Conservation (phyloP, 2,113 vertebrate genomes). For the Burhinus bistriatus region DNA sequence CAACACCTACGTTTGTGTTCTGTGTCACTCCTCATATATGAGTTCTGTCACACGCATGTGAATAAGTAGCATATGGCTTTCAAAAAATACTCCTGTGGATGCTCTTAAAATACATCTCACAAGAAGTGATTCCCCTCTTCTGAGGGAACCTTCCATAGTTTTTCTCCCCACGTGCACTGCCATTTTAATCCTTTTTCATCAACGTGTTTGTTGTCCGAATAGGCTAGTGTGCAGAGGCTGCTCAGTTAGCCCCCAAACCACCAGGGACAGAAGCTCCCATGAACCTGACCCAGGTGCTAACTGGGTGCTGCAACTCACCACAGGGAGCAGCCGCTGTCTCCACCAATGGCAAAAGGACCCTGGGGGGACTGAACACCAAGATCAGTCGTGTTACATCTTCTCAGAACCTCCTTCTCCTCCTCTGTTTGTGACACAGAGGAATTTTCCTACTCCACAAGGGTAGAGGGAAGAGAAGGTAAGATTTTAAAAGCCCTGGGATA, state of each 20-base stretch:
- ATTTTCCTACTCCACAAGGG: not conserved
- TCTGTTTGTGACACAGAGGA: not conserved
- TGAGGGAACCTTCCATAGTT: not conserved
- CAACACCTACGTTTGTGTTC: constrained; percentile 61
- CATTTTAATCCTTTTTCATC: not conserved
- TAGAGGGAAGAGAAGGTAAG: not conserved
- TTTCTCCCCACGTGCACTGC: not conserved
- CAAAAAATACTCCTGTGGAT: constrained; percentile 45
- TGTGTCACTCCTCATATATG: constrained; percentile 38
- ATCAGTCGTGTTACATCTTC: not conserved
- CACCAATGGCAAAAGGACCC: not conserved
- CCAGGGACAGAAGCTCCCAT: not conserved
- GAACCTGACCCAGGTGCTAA: not conserved
- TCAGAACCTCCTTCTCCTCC: not conserved
- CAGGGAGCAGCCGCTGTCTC: not conserved
- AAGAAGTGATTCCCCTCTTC: constrained; percentile 11
- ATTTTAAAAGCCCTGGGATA: not conserved
- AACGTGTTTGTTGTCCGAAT: rapidly evolving
- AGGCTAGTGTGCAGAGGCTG: not conserved
- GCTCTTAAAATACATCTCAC: constrained; percentile 47
- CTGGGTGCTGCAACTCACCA: not conserved
- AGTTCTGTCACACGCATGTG: constrained; percentile 55
- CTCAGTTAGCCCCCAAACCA: not conserved
- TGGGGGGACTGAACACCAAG: not conserved
- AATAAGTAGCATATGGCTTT: constrained; percentile 60